Evolutionary conservation across 2,888 invertebrate genomes (phyloP), one percentile per base, ranked within the genome.

Genomic region (Acanthosepion lycidas): DNA sequence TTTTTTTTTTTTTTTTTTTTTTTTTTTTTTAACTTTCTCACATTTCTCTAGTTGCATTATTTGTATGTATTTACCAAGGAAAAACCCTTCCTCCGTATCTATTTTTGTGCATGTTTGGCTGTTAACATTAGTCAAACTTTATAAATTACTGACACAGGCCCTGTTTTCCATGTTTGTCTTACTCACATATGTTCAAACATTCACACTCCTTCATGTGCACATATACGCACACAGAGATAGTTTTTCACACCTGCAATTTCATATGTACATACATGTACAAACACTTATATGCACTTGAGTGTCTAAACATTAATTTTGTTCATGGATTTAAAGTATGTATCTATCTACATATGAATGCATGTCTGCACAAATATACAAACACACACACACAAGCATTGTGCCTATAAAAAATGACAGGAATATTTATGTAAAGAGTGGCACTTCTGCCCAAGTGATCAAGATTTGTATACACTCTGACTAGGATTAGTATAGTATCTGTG

Each of bases 21-120:
- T n/a, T n/a, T n/a, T n/a, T n/a, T 78, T n/a, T 78, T n/a, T 78
- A 78, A n/a, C 78, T 78, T n/a, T 78, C 78, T 78, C 78, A n/a
- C 78, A n/a, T 78, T n/a, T 78, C 78, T 78, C 78, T 78, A 78
- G 28, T 78, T n/a, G n/a, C 78, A 28, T 78, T n/a, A 78, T 78
- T 78, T n/a, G 28, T 78, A 28, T 78, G 59, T 23, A 59, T 78
- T 78, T 78, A 78, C 78, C 78, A 78, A 78, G n/a, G n/a, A 78
- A 78, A 78, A n/a, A 12, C 78, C 78, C 33, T 78, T 15, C n/a
- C 33, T 78, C 18, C 1, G n/a, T 78, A 15, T 78, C 78, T 78
- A 15, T n/a, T 33, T 78, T 78, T 78, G 59, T 59, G 59, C 59
- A 20, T 12, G n/a, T 78, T 78, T 78, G 15, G 15, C 78, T 33